Evolutionary conservation across 2,113 vertebrate genomes (phyloP).

Genomic region (Paracanthobrama guichenoti): DNA sequence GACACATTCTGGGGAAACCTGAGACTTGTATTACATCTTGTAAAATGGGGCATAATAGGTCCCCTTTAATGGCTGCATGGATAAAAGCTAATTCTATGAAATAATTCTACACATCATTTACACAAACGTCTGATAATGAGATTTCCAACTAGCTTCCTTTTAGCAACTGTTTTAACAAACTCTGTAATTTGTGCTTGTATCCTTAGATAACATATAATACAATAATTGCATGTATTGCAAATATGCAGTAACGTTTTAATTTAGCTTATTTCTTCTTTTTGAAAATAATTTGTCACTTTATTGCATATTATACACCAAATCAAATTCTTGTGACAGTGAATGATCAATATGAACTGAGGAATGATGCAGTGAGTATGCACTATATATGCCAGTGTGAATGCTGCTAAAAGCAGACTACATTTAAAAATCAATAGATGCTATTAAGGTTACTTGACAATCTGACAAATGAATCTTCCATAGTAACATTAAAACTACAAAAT

Average conservation of each 20-base stretch:
- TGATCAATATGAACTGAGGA: background rate
- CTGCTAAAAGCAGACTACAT: background rate
- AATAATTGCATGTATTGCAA: no score
- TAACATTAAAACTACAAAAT: background rate
- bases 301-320: background rate
- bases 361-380: background rate
- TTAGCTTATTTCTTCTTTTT: background rate
- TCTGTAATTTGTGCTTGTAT: background rate
- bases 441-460: constrained; percentile 1
- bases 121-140: no score
- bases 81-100: no score
- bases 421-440: constrained; percentile 8
- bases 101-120: no score
- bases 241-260: background rate
- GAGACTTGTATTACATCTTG: no score
- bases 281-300: background rate
- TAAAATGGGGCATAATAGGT: no score
- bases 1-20: no score
- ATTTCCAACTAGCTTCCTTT: background rate
- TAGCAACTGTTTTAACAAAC: background rate
- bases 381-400: background rate
- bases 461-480: constrained; percentile 10
- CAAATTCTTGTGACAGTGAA: background rate
- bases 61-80: no score
- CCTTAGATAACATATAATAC: background rate